Evolutionary conservation across 92 coral and sea anemone species (phyloP), one percentile per base, ranked within the genome.

Genomic region (Meandrina meandrites): DNA sequence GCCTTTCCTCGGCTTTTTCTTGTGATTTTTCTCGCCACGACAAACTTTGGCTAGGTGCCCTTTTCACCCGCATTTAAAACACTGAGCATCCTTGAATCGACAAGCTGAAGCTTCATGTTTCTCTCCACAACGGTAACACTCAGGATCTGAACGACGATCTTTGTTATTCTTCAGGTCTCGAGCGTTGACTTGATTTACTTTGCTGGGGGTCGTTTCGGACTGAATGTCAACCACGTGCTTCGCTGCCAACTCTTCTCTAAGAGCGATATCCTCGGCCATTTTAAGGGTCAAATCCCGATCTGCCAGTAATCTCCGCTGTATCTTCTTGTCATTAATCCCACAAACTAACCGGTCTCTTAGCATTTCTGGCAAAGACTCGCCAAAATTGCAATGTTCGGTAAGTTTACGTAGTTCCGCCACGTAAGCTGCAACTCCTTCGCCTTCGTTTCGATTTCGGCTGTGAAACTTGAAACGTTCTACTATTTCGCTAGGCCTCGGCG

Each of bases 31-130:
- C 7, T 32, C 35, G 35, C 31, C 51, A 28, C 69, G 66, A 73
- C 97, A 87, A 5, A 67, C 87, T n/a, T n/a, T n/a, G n/a, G n/a
- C n/a, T 81, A 90, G 68, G 76, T 89, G 93, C 22, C 93, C 92
- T 35, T 31, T 82, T 54, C 66, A 67, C 13, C 86, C 88, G 71
- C 93, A 91, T 30, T 75, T 75, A 57, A 81, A 88, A 86, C 94
- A 94, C 62, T 73, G 80, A 17, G 54, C 86, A 18, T 86, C 89
- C 45, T 82, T 88, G 35, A 89, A 93, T 40, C 77, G 76, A 81
- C 97, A 88, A 45, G 75, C 27, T 50, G 40, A 79, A 4, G 90
- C 89, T 76, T 81, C 81, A 60, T 94, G 90, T 62, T 86, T 72
- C 42, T 80, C 91, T 0, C 90, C 91, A 78, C 93, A 91, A 27